Conservation (phyloP, 1,140 invertebrate genomes). For the Ooceraea biroi region DNA sequence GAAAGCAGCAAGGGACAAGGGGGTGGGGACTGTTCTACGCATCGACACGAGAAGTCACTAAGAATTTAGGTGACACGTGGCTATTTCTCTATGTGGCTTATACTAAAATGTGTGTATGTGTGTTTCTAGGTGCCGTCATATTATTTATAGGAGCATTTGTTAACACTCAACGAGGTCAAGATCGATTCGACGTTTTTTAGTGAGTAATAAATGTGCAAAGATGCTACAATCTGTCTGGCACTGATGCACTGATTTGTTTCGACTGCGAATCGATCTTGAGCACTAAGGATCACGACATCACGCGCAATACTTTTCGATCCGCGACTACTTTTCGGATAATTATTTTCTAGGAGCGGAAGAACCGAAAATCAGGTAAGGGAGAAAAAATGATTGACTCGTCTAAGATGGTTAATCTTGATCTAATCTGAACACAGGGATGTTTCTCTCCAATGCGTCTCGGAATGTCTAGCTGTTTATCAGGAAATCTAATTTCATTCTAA, state of each 20-base stretch:
- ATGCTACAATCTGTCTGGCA: not conserved
- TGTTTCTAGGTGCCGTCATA: slow-evolving; percentile 23
- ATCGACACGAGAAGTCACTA: slow-evolving; percentile 54
- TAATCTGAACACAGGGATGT: slow-evolving; percentile 25
- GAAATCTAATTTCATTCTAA: slow-evolving; percentile 47
- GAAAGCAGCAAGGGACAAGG: slow-evolving; percentile 83
- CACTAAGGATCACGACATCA: slow-evolving; percentile 24
- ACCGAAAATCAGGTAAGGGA: not conserved
- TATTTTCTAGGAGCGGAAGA: slow-evolving; percentile 17
- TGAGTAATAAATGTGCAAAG: not conserved
- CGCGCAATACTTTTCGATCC: slow-evolving; percentile 22
- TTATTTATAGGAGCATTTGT: slow-evolving; percentile 39
- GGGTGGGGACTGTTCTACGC: slow-evolving; percentile 74
- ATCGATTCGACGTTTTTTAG: slow-evolving; percentile 40
- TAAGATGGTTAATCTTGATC: slow-evolving; percentile 39
- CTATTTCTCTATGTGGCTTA: slow-evolving; percentile 44
- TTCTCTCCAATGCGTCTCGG: slow-evolving; percentile 10
- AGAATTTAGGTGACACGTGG: slow-evolving; percentile 45
- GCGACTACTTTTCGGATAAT: not conserved
- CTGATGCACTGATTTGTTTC: not conserved
- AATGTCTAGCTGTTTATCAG: not conserved
- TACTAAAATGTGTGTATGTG: slow-evolving; percentile 28
- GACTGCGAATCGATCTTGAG: slow-evolving; percentile 51
- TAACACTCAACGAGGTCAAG: slow-evolving; percentile 35
- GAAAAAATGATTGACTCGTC: slow-evolving; percentile 12